Conservation (phyloP, 2,888 invertebrate species). For the Anoplius nigerrimus region DNA sequence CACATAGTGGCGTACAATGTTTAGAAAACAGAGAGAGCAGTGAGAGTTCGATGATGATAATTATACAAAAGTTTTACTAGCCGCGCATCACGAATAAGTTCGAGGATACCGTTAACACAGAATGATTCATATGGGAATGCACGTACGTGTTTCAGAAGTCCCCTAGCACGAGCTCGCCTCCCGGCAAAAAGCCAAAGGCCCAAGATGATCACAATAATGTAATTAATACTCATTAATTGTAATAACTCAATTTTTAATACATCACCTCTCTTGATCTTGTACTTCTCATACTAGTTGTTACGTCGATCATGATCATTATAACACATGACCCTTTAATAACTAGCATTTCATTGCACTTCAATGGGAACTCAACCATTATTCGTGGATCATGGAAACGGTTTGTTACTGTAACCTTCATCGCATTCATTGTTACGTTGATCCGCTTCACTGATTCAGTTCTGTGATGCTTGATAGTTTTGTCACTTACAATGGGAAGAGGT, state of each 20-base stretch:
- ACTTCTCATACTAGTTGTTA: conserved; percentile 58
- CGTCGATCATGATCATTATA: conserved; percentile 57
- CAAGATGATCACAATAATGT: conserved; percentile 73
- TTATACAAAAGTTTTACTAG: conserved; percentile 20
- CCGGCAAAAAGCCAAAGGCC: conserved; percentile 73
- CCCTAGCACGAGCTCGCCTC: conserved; percentile 73
- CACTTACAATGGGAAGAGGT: conserved; percentile 29
- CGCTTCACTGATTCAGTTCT: conserved; percentile 64
- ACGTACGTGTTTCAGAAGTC: conserved; percentile 74
- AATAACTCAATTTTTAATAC: conserved; percentile 64
- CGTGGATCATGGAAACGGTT: conserved; percentile 47
- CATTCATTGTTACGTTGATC: conserved; percentile 56
- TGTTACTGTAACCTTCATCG: conserved; percentile 41
- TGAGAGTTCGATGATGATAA: conserved; percentile 36
- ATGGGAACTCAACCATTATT: conserved; percentile 38
- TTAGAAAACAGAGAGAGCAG: conserved; percentile 23
- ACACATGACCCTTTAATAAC: conserved; percentile 53
- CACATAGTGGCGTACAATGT: conserved; percentile 6
- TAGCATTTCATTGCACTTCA: conserved; percentile 47
- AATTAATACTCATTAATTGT: conserved; percentile 73
- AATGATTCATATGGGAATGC: conserved; percentile 67
- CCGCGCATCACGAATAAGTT: conserved; percentile 33
- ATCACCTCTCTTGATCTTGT: conserved; percentile 57
- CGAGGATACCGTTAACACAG: conserved; percentile 46
- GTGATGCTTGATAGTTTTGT: conserved; percentile 48